Base-by-base conservation (phyloP, 2,888 invertebrate genomes). In the Copidosoma aretas region DNA sequence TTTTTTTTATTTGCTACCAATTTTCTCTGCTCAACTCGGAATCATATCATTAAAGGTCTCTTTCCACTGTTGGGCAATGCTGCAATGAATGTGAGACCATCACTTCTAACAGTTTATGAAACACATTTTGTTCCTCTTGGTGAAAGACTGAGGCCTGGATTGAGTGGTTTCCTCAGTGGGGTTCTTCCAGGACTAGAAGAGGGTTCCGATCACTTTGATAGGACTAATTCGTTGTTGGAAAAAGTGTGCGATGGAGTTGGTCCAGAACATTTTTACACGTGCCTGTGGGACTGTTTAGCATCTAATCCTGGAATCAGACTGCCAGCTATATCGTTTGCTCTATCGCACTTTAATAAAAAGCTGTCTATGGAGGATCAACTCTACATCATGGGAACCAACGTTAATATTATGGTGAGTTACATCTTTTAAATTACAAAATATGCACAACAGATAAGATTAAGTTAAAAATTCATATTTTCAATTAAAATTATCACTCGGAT, bases 61-160 rank as follows among this genome's bases (percentile, higher is more conserved):
- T 95, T 96, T 84, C 95, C 96, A n/a, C 84, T 96, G 51, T 87
- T 95, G 75, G 91, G 92, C 43, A 91, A 94, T 85, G 94, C 95
- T 60, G 94, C 94, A 21, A 94, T 95, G 91, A 93, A 92, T 84
- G 95, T 96, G 39, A 89, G 94, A 76, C 93, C 93, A 10, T 88
- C 91, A 1, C 85, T 97, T 68, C 85, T 96, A 73, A 89, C 89
- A 56, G 89, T 97, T 62, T 95, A 95, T 82, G 95, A 97, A 85
- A 91, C 89, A 17, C 94, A 94, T 84, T 93, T 96, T 85, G 91
- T 95, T 61, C 93, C 93, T 17, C 85, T 96, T 73, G 91, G 93
- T 51, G 90, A 90, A 75, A 85, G 90, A 75, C 85, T 93, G 53
- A 86, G 91, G 66, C 95, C 95, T 10, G 93, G 93, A 0, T 84